Base-by-base conservation (phyloP, 2,113 vertebrate genomes). In the Lutjanus erythropterus region DNA sequence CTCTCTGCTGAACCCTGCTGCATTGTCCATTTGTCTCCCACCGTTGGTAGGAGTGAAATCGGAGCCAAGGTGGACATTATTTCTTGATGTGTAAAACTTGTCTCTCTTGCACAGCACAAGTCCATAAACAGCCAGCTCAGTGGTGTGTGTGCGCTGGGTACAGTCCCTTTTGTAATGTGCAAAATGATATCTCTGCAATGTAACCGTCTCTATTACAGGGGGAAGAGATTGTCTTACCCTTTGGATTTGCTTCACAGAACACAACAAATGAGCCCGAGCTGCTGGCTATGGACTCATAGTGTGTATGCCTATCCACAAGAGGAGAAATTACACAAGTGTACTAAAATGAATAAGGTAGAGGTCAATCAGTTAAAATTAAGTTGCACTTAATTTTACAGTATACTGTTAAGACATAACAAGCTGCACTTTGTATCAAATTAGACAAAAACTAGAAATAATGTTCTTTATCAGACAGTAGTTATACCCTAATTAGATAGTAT, bases 161-260 rank as follows among this genome's bases (percentile, higher is more conserved):
- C 86, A 84, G 90, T 88, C 76, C 75, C 89, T 91, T 94, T 95
- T 95, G 94, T 94, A 90, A 91, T 89, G 90, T 93, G 94, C 92
- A 93, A 95, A 94, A 94, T 94, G 92, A 95, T 94, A 94, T 93
- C 92, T 92, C 78, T 86, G 86, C 88, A 80, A 83, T 86, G 88
- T 87, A 71, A 80, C 80, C 91, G 78, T 94, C 93, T 95, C 92
- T 64, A 86, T 94, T 95, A 93, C 94, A 91, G 85, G 78, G 81
- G 74, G 92, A 88, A 85, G 88, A 87, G 92, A 94, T 95, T 91
- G 78, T 91, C 88, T 95, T 95, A 94, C 95, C 46, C 66, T 83
- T 66, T 80, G 91, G 91, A 90, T 89, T 86, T 85, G 92, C 92
- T 93, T 91, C 90, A 88, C 80, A 86, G 91, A 90, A 85, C 92